phyloP scores from a whole-genome alignment of 2,888 invertebrate species.

The Orthosia cruda region DNA sequence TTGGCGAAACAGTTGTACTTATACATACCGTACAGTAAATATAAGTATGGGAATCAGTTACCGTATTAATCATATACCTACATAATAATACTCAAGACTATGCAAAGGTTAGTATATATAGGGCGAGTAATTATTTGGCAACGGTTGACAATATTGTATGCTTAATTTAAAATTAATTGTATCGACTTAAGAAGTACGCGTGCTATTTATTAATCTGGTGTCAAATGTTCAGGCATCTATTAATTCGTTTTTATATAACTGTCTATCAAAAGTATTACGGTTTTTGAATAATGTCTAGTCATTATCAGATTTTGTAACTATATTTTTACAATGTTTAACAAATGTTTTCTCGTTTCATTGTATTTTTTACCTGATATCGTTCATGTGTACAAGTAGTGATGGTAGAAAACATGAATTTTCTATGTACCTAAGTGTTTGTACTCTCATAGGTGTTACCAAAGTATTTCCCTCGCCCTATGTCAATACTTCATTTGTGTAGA shows the following conservation, averaged over 20 bases:
- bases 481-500: slow-evolving; percentile 83
- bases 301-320: slow-evolving; percentile 77
- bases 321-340: slow-evolving; percentile 77
- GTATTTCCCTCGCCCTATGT: slow-evolving; percentile 87
- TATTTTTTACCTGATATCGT: slow-evolving; percentile 62
- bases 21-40: slow-evolving; percentile 57
- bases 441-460: slow-evolving; percentile 71
- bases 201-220: slow-evolving; percentile 74
- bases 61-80: slow-evolving; percentile 76
- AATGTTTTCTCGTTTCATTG: slow-evolving; percentile 64
- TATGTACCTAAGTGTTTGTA: slow-evolving; percentile 60
- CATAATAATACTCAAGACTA: slow-evolving; percentile 84
- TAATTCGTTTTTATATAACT: slow-evolving; percentile 60
- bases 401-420: slow-evolving; percentile 43
- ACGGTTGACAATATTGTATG: slow-evolving; percentile 88
- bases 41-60: slow-evolving; percentile 80
- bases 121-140: slow-evolving; percentile 88
- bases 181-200: slow-evolving; percentile 71
- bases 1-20: slow-evolving; percentile 64
- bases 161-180: slow-evolving; percentile 83
- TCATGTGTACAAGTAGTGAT: slow-evolving; percentile 65
- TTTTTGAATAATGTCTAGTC: slow-evolving; percentile 82
- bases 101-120: slow-evolving; percentile 83
- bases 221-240: slow-evolving; percentile 59
- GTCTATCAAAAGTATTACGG: slow-evolving; percentile 65